Base-by-base conservation (phyloP, 2,113 vertebrate genomes). In the Phoenicopterus ruber region DNA sequence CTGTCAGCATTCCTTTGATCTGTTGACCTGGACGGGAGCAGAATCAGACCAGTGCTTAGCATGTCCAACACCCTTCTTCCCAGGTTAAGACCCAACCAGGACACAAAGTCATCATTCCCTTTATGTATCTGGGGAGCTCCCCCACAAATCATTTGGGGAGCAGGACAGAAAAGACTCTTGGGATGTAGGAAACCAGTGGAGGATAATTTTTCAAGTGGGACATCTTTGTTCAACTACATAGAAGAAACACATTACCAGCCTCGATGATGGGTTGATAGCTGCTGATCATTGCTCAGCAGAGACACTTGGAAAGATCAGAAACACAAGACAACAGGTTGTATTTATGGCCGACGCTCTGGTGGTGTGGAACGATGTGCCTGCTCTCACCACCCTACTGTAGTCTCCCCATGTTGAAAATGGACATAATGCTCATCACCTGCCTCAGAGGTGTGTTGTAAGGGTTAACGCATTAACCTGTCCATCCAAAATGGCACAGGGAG, bases 311-410 rank as follows among this genome's bases (percentile, higher is more conserved):
- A 79, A 38, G 17, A 13, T 71, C 26, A 71, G n/a, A n/a, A 70
- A 82, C 42, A 18, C 36, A 70, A 72, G 17, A 71, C 17, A 11
- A 81, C 57, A 80, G 14, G 16, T 1, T 70, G 31, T 9, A 36
- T 72, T 85, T 72, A 49, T 2, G 8, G 16, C 36, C 0, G 0
- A 6, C 0, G 1, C 36, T 67, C 40, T 31, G 32, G n/a, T 31
- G 17, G 10, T 31, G n/a, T n/a, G 44, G 11, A 86, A 29, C 3
- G 1, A 26, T 1, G 2, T 10, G 8, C 9, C 26, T 17, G 52
- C 47, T 87, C 32, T 72, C 61, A 52, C 38, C 55, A 63, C 3
- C 17, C 29, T 21, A 7, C n/a, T 40, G 38, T 7, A 38, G 18
- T 12, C 10, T 38, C 15, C 36, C 25, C 32, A 31, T 4, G 19